Base-by-base conservation (phyloP, 2,888 invertebrate species). In the Antitype chi region DNA sequence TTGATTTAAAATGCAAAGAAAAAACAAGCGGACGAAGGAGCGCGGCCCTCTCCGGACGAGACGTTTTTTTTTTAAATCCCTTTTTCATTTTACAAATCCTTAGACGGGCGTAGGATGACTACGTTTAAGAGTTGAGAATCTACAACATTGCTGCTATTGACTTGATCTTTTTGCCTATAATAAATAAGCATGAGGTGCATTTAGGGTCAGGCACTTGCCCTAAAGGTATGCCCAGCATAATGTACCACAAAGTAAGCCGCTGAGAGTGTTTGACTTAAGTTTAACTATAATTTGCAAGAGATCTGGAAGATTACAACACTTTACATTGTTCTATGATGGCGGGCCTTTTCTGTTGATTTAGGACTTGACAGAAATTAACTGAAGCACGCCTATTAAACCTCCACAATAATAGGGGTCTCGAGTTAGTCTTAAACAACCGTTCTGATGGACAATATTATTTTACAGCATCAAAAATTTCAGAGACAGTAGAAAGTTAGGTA, bases 1-100 rank as follows among this genome's bases (percentile, higher is more conserved):
- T 95, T 93, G 93, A 95, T 94, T 95, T 95, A 95, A 95, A 96
- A 95, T 95, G 94, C 93, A 95, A 93, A 94, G 93, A 93, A 94
- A 95, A 94, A 94, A 92, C 90, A 90, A 85, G 38, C 87, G 89
- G 86, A 89, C 86, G 90, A 80, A 88, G 88, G 89, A 82, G 80
- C 84, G 88, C 84, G 83, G 83, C 85, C 89, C 86, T 88, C 89
- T 85, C 85, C 84, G 89, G 85, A 87, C 87, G 91, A 89, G 90
- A 91, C 87, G 90, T 92, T 93, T 93, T 92, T 93, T 93, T 92
- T 91, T 90, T 74, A 90, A 90, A 92, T 92, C 91, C 90, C 90
- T 90, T 90, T 93, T 94, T 93, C 91, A 94, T 94, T 94, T 93
- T 92, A 92, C 92, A 94, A 94, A 95, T 95, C 93, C 92, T 86